These are phyloP conservation scores for Dinomys branickii DNA, from an alignment of 2,113 vertebrate genomes.

Conservation along the genomic window DNA sequence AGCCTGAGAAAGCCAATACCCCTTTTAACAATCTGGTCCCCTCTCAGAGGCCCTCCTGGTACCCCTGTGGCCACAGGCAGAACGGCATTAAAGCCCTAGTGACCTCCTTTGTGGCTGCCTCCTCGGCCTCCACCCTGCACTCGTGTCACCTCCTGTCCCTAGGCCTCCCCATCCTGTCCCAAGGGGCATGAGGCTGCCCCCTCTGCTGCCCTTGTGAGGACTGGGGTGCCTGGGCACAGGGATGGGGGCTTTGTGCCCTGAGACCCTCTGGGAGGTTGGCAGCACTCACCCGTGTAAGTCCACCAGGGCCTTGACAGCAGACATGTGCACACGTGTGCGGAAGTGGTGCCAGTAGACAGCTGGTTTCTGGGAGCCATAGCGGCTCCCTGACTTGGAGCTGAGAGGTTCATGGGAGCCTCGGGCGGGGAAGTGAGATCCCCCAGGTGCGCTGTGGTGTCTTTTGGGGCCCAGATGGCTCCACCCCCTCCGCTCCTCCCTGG, in stretches of 20 bases:
- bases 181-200: not conserved
- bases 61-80: not conserved
- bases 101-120: not conserved
- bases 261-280: not conserved
- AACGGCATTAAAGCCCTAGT: not conserved
- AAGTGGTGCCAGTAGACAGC: not conserved
- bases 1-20: not conserved
- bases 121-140: accelerated
- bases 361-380: accelerated
- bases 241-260: not conserved
- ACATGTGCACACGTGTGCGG: too few relatives aligned
- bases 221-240: not conserved
- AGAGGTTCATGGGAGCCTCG: not conserved
- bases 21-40: not conserved
- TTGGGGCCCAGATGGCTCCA: not conserved
- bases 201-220: not conserved
- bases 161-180: accelerated
- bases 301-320: too few relatives aligned
- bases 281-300: too few relatives aligned
- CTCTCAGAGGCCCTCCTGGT: not conserved
- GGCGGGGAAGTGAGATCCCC: not conserved
- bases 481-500: not conserved
- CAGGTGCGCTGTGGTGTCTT: not conserved
- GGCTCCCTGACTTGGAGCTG: not conserved
- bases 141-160: too few relatives aligned